A percentile compares a stretch with the other conserved stretches of the same genome.
Evolutionary conservation across 2,797 vertebrate genomes (phyloP).

Genomic region (Oryzias dopingdopingensis): DNA sequence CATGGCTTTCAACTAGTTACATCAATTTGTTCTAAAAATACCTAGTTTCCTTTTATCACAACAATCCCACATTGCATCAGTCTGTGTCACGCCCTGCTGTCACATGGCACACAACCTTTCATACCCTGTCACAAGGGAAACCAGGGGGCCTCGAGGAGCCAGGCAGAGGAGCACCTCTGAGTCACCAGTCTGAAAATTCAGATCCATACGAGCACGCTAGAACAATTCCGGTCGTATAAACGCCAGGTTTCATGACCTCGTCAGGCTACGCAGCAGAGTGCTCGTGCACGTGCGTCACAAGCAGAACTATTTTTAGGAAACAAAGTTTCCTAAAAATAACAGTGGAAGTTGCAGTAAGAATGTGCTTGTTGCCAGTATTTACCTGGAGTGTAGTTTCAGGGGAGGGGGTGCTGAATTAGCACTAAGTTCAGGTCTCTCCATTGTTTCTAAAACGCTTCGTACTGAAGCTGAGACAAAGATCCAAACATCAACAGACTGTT

Average conservation of each 20-base stretch:
- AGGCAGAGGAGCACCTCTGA: background rate
- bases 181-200: background rate
- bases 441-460: no score
- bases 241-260: background rate
- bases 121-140: slow-evolving; percentile 29
- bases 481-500: no score
- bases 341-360: no score
- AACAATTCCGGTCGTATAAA: background rate
- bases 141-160: background rate
- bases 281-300: no score
- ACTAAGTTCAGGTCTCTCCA: no score
- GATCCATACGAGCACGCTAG: background rate
- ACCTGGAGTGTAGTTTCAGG: no score
- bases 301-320: no score
- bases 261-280: background rate
- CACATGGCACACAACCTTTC: slow-evolving; percentile 55
- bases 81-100: slow-evolving; percentile 31
- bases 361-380: no score
- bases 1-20: slow-evolving; percentile 11
- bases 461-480: no score
- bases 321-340: no score
- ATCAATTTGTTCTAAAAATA: slow-evolving; percentile 50
- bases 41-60: slow-evolving; percentile 35
- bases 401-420: no score
- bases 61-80: slow-evolving; percentile 39